These are phyloP conservation scores for Coptotermes formosanus DNA, from an alignment of 1,140 invertebrate genomes.

Conservation along the genomic window DNA sequence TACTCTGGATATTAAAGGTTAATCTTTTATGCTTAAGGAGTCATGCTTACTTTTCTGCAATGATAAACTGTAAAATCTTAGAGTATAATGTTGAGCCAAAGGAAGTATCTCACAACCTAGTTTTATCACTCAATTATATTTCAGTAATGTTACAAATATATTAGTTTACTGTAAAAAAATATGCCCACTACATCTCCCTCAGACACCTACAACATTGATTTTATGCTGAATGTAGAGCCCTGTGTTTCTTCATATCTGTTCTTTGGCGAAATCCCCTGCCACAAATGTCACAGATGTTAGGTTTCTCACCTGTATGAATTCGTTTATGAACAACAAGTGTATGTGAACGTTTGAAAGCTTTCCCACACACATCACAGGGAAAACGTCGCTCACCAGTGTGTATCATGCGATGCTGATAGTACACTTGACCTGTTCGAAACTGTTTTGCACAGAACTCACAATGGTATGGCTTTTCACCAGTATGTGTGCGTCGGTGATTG, in stretches of 20 bases:
- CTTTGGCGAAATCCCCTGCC: conserved; percentile 56
- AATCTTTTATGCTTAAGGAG: too few species aligned
- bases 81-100: too few species aligned
- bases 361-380: conserved; percentile 65
- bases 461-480: conserved; percentile 32
- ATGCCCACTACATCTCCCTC: too few species aligned
- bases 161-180: too few species aligned
- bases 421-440: conserved; percentile 51
- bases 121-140: too few species aligned
- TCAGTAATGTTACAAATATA: too few species aligned
- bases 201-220: too few species aligned
- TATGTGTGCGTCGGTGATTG: conserved; percentile 40
- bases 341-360: conserved; percentile 48
- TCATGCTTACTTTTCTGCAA: too few species aligned
- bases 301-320: conserved; percentile 55
- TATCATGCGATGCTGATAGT: conserved; percentile 62
- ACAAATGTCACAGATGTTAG: conserved; percentile 59
- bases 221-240: conserved; percentile 58
- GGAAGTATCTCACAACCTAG: too few species aligned
- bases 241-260: conserved; percentile 61
- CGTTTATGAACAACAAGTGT: conserved; percentile 34
- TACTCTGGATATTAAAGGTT: too few species aligned
- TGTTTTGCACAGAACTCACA: conserved; percentile 56
- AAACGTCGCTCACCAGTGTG: conserved; percentile 80
- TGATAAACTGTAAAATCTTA: too few species aligned